Base-by-base conservation (phyloP, 2,797 vertebrate genomes). In the Champsocephalus gunnari region DNA sequence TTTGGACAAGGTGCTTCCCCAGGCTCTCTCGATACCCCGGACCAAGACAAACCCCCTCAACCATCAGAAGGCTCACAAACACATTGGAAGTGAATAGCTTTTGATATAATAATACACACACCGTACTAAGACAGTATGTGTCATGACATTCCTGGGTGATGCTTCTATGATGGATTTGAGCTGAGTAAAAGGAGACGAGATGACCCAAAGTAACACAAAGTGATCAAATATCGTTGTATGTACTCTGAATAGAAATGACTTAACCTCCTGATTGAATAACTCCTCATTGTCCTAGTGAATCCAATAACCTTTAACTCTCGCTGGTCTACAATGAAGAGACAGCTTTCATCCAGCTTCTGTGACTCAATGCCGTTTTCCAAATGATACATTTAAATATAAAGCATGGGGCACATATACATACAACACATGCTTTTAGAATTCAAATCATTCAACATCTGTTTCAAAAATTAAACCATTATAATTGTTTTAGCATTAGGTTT, bases 1-100 rank as follows among this genome's bases (percentile, higher is more conserved):
- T 96, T 96, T 97, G 92, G 94, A 96, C 94, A 95, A 97, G 96
- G 95, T 96, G 91, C 93, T 96, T 96, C 93, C 88, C 88, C 94
- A 94, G 94, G 93, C 96, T 92, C 92, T 90, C 92, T 79, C 80
- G 85, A 89, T 47, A 88, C 47, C 91, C 49, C 9, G 77, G 82
- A 64, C 93, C 92, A 92, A 94, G 96, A 94, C 94, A 91, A 93
- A 93, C 80, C 80, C 51, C 91, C 94, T 92, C 89, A 90, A 81
- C 88, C 90, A 88, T 92, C 66, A 55, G 91, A 91, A 88, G 79
- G 77, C 41, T 79, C 72, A 76, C 73, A 74, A 81, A 71, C 75
- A 75, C 59, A 41, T 14, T 67, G 48, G 44, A 77, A 79, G 57
- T 66, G 50, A 86, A 76, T 50, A 72, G 55, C 53, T 55, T 64